Conservation (phyloP, 2,797 vertebrate genomes). For the Darevskia nairensis region DNA sequence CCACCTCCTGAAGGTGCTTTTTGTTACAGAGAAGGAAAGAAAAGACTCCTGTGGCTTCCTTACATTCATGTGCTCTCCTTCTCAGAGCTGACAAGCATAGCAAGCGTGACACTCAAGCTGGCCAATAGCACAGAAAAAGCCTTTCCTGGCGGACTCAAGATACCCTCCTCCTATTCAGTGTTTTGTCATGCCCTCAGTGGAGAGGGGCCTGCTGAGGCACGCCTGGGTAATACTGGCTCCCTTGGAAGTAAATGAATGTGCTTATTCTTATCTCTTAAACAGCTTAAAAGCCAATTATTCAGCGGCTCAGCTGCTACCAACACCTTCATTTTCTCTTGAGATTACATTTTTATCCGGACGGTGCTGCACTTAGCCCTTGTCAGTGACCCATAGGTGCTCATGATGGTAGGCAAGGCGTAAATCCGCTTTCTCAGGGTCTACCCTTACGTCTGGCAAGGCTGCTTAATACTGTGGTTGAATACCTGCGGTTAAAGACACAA, state of each 20-base stretch:
- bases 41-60: neutral
- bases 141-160: conserved; percentile 31
- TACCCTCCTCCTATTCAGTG: conserved; percentile 59
- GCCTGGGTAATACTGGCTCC: conserved; percentile 74
- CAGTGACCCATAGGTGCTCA: neutral
- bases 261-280: conserved; percentile 71
- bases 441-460: neutral
- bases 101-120: conserved; percentile 74
- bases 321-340: neutral
- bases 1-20: neutral
- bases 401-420: neutral
- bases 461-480: neutral
- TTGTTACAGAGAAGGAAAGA: neutral
- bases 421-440: neutral
- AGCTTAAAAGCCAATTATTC: conserved; percentile 72
- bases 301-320: conserved; percentile 61
- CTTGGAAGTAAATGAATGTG: conserved; percentile 75
- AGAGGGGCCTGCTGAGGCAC: conserved; percentile 79
- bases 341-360: neutral
- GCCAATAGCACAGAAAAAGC: conserved; percentile 62
- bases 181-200: conserved; percentile 51
- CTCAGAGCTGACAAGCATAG: conserved; percentile 43
- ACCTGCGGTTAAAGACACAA: neutral
- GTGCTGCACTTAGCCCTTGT: neutral
- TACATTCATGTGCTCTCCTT: neutral